phyloP scores from a whole-genome alignment of 2,797 vertebrate genomes.

The Eidolon dupreanum region DNA sequence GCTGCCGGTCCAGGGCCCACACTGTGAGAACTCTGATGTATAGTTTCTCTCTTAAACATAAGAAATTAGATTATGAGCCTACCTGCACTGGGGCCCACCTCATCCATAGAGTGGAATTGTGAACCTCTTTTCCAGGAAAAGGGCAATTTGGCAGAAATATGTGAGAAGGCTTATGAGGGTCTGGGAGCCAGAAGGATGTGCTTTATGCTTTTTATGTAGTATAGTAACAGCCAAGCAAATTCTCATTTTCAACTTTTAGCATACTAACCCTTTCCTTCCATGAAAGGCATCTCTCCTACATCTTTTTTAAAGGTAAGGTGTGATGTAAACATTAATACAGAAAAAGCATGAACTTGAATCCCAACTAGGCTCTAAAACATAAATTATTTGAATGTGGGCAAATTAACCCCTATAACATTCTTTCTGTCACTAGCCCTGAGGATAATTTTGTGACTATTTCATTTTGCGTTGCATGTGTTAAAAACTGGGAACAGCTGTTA shows the following conservation, averaged over 20 bases:
- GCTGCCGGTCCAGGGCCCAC: neutral
- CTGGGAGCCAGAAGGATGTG: neutral
- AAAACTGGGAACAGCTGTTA: slow-evolving; percentile 52
- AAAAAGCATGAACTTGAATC: neutral
- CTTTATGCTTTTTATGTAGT: neutral
- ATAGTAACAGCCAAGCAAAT: neutral
- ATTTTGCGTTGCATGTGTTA: slow-evolving; percentile 31
- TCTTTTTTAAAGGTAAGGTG: neutral
- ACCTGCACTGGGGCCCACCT: neutral
- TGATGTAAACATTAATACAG: slow-evolving; percentile 26
- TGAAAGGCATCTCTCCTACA: neutral
- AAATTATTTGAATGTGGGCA: neutral
- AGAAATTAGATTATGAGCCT: neutral
- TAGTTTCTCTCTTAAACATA: neutral
- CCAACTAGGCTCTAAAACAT: neutral
- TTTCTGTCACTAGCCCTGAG: neutral
- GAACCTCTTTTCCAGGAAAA: neutral
- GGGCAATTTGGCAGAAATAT: neutral
- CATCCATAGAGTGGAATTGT: neutral
- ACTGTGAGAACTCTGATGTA: neutral
- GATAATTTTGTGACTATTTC: slow-evolving; percentile 24
- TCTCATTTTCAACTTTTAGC: neutral
- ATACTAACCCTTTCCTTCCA: neutral
- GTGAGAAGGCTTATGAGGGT: neutral
- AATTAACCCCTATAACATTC: neutral